Evolutionary conservation across 2,888 invertebrate species (phyloP).

Genomic region (Ormyrus thymus): DNA sequence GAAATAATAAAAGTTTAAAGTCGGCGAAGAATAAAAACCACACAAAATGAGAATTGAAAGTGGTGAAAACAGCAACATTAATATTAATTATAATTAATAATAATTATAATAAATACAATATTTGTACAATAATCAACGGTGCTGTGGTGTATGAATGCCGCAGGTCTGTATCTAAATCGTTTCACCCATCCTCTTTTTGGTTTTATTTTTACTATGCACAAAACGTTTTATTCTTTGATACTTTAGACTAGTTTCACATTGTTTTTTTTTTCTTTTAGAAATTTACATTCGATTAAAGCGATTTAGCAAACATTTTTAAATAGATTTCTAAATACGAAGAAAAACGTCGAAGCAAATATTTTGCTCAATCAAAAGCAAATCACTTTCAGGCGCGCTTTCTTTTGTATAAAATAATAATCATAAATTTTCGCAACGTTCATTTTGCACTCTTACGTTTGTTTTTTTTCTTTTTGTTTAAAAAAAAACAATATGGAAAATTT

Average conservation of each 20-base stretch:
- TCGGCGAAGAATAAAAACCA: conserved; percentile 63
- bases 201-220: conserved; percentile 47
- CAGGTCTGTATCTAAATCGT: conserved; percentile 60
- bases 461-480: background rate
- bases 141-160: conserved; percentile 68
- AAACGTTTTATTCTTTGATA: conserved; percentile 49
- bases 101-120: conserved; percentile 75
- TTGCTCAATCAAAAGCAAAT: conserved; percentile 9
- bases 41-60: conserved; percentile 67
- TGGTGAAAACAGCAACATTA: conserved; percentile 73
- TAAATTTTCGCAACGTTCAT: background rate
- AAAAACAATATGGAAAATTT: conserved; percentile 19
- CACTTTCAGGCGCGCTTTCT: background rate
- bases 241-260: conserved; percentile 57
- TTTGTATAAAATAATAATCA: conserved; percentile 46
- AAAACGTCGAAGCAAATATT: conserved; percentile 41
- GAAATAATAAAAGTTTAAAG: conserved; percentile 61
- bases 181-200: conserved; percentile 50
- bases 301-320: conserved; percentile 40
- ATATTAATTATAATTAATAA: conserved; percentile 74
- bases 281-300: conserved; percentile 36
- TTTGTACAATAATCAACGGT: conserved; percentile 75
- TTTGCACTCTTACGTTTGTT: background rate
- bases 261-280: conserved; percentile 37
- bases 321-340: conserved; percentile 23